Evolutionary conservation across 2,888 invertebrate species (phyloP), one percentile per base, ranked within the genome.

Genomic region (Apotomis turbidana): DNA sequence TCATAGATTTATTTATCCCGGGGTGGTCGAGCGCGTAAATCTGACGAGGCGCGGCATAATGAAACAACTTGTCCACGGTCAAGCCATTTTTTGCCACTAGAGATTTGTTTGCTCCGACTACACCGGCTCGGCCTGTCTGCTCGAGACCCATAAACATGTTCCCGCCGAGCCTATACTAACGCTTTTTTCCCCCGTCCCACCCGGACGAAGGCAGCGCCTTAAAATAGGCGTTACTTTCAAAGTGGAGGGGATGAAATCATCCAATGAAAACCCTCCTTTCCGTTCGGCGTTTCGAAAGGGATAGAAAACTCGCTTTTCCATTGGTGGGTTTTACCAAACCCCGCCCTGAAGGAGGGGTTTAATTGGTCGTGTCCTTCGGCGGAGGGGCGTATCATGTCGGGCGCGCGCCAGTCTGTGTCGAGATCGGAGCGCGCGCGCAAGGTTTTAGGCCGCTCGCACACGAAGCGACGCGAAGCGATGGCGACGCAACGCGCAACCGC

Each of bases 111-210:
- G 88, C 83, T 80, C 86, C 87, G 83, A 85, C 86, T 86, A 88
- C 87, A 85, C 86, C 82, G 87, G 87, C 86, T 87, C 86, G 86
- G 88, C 88, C 90, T 90, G 91, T 90, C 90, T 91, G 88, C 85
- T 89, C 89, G 89, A 91, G 91, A 90, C 90, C 90, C 93, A 93
- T 93, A 93, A 93, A 93, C 92, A 91, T 92, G 90, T 89, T 86
- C 90, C 84, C 89, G 88, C 85, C 89, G 82, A 83, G 79, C 85
- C 86, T 87, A 88, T 87, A 90, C 87, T 89, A 87, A 90, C 91
- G 89, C 90, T 92, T 90, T 91, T 90, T 91, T 88, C 87, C 83
- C 77, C 84, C 85, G 85, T 89, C 89, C 88, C 87, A 85, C 86
- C 83, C 82, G 80, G 74, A 76, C 82, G 82, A 81, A 80, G 92